A percentile compares a stretch with the other conserved stretches of the same genome.
Conservation (phyloP, 1,140 invertebrate genomes). For the Saccostrea echinata region DNA sequence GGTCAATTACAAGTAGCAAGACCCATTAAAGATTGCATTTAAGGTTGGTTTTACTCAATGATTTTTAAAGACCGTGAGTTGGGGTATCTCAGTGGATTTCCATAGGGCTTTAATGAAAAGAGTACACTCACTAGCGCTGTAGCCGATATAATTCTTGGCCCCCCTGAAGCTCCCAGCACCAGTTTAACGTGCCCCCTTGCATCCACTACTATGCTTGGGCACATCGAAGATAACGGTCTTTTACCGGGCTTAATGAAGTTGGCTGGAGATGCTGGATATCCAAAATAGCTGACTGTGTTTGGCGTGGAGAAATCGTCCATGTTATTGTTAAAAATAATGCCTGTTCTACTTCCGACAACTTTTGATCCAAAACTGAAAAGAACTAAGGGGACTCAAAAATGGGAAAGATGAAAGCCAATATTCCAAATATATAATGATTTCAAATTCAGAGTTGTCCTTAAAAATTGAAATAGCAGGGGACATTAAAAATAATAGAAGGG, state of each 20-base stretch:
- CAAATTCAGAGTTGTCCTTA: too few relatives aligned
- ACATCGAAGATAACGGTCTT: conserved; percentile 94
- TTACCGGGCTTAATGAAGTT: conserved; percentile 92
- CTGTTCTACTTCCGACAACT: conserved; percentile 85
- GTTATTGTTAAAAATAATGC: conserved; percentile 94
- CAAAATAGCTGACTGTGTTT: conserved; percentile 87
- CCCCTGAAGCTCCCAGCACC: conserved; percentile 94
- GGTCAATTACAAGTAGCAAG: too few relatives aligned
- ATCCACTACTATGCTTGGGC: conserved; percentile 90
- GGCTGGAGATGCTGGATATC: conserved; percentile 82
- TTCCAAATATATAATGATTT: not conserved
- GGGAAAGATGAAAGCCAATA: not conserved
- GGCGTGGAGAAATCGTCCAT: conserved; percentile 98
- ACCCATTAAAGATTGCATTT: too few relatives aligned
- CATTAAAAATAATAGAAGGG: too few relatives aligned
- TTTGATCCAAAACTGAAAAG: conserved; percentile 80
- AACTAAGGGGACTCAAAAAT: not conserved
- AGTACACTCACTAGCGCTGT: conserved; percentile 86
- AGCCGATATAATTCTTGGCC: conserved; percentile 92
- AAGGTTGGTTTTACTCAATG: too few relatives aligned
- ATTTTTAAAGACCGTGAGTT: too few relatives aligned
- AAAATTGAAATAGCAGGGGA: too few relatives aligned
- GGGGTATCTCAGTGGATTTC: too few relatives aligned
- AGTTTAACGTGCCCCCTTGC: conserved; percentile 84
- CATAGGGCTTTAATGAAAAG: not conserved